Base-by-base conservation (phyloP, 2,888 invertebrate species). In the Eupelmus urozonus region DNA sequence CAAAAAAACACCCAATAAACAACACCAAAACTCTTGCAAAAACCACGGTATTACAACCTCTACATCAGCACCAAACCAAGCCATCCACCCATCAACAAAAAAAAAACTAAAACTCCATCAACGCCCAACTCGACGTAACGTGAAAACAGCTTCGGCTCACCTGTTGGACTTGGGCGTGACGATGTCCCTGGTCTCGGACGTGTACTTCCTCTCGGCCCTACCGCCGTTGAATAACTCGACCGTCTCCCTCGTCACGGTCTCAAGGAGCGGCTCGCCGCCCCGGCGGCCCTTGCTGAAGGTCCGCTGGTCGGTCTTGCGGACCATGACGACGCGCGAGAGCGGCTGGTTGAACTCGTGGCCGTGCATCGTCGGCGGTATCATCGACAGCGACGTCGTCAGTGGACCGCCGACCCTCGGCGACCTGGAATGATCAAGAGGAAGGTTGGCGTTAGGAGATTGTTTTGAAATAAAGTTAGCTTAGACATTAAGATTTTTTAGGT, bases 251-350 rank as follows among this genome's bases (percentile, higher is more conserved):
- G 93, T 93, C 75, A 93, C 92, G 70, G 93, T 93, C 87, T 93
- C 93, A 80, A 93, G 90, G 85, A 93, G 92, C 57, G 93, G 93
- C 83, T 93, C 92, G 90, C 93, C 93, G 76, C 92, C 92, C 82
- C 91, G 91, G 85, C 91, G 91, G 18, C 91, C 90, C 80, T 93
- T 92, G 80, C 93, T 92, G 84, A 93, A 93, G 4, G 93, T 93
- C 85, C 93, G 90, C 87, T 93, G 93, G 86, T 93, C 93, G 82
- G 93, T 93, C 90, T 93, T 93, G 82, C 93, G 91, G 69, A 93
- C 93, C 93, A 93, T 93, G 82, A 93, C 93, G 83, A 93, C 93
- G 87, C 93, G 90, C 83, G 93, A 92, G 82, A 92, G 90, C 42
- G 89, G 89, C 78, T 89, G 89, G 83, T 89, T 89, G 81, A 89